Conservation (phyloP, 2,888 invertebrate species). For the Rambutsinella grinnellia region DNA sequence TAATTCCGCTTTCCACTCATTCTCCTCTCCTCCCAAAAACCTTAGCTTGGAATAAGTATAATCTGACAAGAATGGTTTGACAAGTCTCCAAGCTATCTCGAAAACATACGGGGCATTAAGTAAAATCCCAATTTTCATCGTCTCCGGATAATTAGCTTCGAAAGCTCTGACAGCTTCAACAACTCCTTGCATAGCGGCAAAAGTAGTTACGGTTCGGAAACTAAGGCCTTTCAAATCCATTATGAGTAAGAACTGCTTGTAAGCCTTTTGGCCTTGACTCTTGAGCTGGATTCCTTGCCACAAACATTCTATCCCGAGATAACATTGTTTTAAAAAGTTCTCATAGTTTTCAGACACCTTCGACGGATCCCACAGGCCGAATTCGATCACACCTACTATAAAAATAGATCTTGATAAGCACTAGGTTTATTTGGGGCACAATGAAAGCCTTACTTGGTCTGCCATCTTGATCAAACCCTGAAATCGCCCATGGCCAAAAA, state of each 20-base stretch:
- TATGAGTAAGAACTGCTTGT: slow-evolving; percentile 33
- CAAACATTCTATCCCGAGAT: slow-evolving; percentile 17
- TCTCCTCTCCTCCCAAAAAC: slow-evolving; percentile 11
- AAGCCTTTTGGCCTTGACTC: slow-evolving; percentile 27
- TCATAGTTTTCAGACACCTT: slow-evolving; percentile 23
- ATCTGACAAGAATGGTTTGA: slow-evolving; percentile 26
- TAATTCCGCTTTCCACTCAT: slow-evolving; percentile 16
- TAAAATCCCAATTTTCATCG: slow-evolving; percentile 14
- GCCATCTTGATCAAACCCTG: slow-evolving; percentile 39
- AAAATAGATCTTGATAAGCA: not conserved
- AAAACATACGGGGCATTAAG: slow-evolving; percentile 36
- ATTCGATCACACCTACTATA: slow-evolving; percentile 35
- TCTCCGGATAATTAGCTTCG: slow-evolving; percentile 43
- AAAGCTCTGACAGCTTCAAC: slow-evolving; percentile 26
- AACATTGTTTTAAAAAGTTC: slow-evolving; percentile 35
- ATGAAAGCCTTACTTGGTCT: slow-evolving; percentile 27
- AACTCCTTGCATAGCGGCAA: slow-evolving; percentile 38
- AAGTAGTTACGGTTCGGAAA: slow-evolving; percentile 29
- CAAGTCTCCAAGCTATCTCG: slow-evolving; percentile 31
- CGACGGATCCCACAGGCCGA: slow-evolving; percentile 43
- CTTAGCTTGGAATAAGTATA: slow-evolving; percentile 32
- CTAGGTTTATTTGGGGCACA: not conserved
- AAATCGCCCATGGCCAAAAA: slow-evolving; percentile 30
- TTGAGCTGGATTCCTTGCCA: slow-evolving; percentile 31
- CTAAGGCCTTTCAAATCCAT: slow-evolving; percentile 34